Conservation (phyloP, 2,797 vertebrate species). For the Hypotaenidia philippensis region DNA sequence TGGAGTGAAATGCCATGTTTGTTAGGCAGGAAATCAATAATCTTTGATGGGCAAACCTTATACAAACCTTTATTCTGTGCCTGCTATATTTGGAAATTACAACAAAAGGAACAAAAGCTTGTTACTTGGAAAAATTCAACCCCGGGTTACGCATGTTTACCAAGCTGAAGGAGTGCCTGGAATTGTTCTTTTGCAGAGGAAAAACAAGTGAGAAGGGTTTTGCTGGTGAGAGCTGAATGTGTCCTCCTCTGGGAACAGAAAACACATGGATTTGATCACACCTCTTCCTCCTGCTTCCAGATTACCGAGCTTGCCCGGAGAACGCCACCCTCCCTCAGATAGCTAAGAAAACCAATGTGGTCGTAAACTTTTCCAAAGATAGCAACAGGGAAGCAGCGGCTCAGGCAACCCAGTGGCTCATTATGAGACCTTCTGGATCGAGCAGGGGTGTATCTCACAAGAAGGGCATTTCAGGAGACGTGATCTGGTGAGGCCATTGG, state of each 20-base stretch:
- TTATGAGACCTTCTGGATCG: not conserved
- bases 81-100: slow-evolving; percentile 21
- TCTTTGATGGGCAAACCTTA: slow-evolving; percentile 18
- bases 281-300: slow-evolving; percentile 38
- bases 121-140: slow-evolving; percentile 4
- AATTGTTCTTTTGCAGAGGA: slow-evolving; percentile 7
- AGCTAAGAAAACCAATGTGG: not conserved
- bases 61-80: slow-evolving; percentile 27
- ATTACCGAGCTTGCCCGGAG: not conserved
- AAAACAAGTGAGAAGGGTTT: slow-evolving; percentile 39
- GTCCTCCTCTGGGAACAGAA: not conserved
- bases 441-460: not conserved
- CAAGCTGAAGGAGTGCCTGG: slow-evolving; percentile 25
- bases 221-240: not conserved
- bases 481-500: not conserved
- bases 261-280: slow-evolving; percentile 45
- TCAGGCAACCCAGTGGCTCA: not conserved
- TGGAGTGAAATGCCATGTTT: slow-evolving; percentile 14
- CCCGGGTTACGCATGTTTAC: slow-evolving; percentile 21
- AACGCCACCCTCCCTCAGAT: not conserved
- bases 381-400: not conserved
- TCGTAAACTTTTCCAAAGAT: slow-evolving; percentile 32
- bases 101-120: slow-evolving; percentile 29
- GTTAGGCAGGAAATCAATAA: slow-evolving; percentile 36
- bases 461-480: slow-evolving; percentile 17